A percentile compares a stretch with the other conserved stretches of the same genome.
phyloP scores from a whole-genome alignment of 2,113 vertebrate genomes.

The Paradisaea rubra region DNA sequence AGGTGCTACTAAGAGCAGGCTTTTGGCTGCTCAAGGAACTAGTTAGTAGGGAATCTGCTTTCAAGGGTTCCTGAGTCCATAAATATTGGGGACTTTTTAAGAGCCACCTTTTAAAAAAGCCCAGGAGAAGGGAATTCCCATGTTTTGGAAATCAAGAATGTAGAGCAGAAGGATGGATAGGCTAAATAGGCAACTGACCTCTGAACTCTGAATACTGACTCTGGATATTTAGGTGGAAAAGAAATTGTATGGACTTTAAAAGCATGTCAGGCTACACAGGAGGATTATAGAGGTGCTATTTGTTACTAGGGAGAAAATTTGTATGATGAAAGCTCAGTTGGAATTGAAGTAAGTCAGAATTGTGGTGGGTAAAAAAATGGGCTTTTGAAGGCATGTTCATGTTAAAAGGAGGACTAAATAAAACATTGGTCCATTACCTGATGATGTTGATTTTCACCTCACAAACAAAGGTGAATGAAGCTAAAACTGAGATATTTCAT shows the following conservation, averaged over 20 bases:
- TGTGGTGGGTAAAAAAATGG: neutral
- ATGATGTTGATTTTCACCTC: neutral
- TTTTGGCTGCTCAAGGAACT: neutral
- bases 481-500: neutral
- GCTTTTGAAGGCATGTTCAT: neutral
- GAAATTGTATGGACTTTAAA: neutral
- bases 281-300: neutral
- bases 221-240: neutral
- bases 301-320: neutral
- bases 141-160: neutral
- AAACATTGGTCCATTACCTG: neutral
- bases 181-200: neutral
- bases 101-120: neutral
- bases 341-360: neutral
- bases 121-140: neutral
- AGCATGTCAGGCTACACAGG: neutral
- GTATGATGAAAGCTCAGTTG: fast-evolving
- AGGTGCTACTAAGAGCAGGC: neutral
- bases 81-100: neutral
- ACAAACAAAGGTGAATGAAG: neutral
- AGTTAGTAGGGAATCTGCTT: neutral
- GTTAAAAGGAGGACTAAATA: neutral
- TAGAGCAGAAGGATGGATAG: neutral
- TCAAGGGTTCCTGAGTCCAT: neutral
- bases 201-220: neutral